phyloP scores from a whole-genome alignment of 2,113 vertebrate genomes.

The Psilopsiagon aymara region DNA sequence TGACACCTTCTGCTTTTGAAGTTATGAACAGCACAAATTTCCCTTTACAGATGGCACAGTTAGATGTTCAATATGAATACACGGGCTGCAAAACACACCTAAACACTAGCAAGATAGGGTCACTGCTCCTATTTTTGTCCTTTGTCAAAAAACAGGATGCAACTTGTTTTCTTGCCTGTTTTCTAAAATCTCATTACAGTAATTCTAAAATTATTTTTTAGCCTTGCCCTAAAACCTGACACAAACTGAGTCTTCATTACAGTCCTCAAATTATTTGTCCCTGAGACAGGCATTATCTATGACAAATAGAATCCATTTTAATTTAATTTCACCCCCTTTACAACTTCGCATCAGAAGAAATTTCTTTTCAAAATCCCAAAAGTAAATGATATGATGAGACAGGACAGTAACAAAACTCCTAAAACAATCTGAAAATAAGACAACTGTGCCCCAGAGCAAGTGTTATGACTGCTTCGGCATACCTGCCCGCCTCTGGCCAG shows the following conservation, averaged over 20 bases:
- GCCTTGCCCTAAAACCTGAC: neutral
- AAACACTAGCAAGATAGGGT: neutral
- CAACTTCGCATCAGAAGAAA: neutral
- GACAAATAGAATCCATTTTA: neutral
- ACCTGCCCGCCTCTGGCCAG: constrained; percentile 98
- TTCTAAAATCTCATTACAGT: neutral
- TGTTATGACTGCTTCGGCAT: neutral
- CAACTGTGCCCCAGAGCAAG: neutral
- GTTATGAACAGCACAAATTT: neutral
- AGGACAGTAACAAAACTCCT: neutral
- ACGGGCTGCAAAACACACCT: neutral
- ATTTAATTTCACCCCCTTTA: neutral
- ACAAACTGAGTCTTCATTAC: neutral
- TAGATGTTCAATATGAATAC: neutral
- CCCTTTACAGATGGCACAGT: neutral
- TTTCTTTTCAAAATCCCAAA: neutral
- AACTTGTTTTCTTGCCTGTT: neutral
- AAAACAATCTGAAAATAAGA: neutral
- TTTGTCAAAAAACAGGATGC: neutral
- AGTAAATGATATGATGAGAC: neutral
- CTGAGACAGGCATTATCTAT: rapidly evolving
- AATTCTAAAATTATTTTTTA: neutral
- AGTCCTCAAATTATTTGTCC: neutral
- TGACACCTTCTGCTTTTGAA: neutral
- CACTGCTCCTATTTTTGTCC: neutral